Percentiles rank a stretch among this genome's conserved stretches.
These are phyloP conservation scores for Dromius quadrimaculatus DNA, from an alignment of 2,888 invertebrate genomes.

Conservation along the genomic window DNA sequence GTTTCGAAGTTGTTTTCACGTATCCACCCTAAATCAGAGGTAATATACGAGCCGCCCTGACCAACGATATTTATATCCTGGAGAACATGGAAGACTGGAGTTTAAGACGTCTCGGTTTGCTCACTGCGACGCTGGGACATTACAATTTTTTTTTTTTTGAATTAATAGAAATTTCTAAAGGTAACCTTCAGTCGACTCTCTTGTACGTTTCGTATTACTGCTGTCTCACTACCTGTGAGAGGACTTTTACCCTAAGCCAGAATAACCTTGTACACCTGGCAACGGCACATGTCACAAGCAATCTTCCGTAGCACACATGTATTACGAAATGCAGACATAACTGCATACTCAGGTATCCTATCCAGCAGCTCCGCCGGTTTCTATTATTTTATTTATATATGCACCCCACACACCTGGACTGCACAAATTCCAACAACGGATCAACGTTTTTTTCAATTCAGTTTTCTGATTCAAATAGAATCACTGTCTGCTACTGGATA, in stretches of 20 bases:
- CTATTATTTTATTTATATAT: slow-evolving; percentile 47
- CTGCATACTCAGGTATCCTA: slow-evolving; percentile 39
- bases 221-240: too few species aligned
- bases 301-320: background rate
- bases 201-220: too few species aligned
- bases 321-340: slow-evolving; percentile 14
- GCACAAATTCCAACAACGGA: slow-evolving; percentile 25
- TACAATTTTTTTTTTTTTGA: too few species aligned
- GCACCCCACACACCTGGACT: slow-evolving; percentile 39
- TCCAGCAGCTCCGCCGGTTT: background rate
- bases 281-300: too few species aligned
- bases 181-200: too few species aligned
- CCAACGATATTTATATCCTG: slow-evolving; percentile 42
- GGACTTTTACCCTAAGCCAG: too few species aligned
- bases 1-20: slow-evolving; percentile 1
- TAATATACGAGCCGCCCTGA: slow-evolving; percentile 43
- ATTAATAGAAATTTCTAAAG: too few species aligned
- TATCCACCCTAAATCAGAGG: slow-evolving; percentile 36
- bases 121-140: background rate
- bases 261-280: too few species aligned
- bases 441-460: slow-evolving; percentile 31
- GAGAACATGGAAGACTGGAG: slow-evolving; percentile 3
- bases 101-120: slow-evolving; percentile 3
- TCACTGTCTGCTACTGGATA: slow-evolving; percentile 18
- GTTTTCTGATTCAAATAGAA: slow-evolving; percentile 26